Conservation (phyloP, 2,113 vertebrate species). For the Lepus timidus region DNA sequence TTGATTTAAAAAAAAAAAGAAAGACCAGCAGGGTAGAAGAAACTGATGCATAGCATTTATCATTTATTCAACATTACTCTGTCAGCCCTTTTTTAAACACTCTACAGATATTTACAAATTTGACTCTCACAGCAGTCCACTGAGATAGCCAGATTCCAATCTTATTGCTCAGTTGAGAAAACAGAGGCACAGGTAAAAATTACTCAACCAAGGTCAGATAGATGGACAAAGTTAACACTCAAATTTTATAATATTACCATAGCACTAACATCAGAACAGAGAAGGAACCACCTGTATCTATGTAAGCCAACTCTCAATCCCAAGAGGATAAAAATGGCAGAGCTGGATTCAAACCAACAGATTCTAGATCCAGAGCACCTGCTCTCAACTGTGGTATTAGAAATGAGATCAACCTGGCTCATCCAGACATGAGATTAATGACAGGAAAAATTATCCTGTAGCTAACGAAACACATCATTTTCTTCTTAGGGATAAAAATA, state of each 20-base stretch:
- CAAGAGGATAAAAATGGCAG: not conserved
- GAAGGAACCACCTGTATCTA: not conserved
- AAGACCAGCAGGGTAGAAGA: not conserved
- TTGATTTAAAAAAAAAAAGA: no score
- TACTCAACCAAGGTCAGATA: not conserved
- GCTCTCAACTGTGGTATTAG: not conserved
- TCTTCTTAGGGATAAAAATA: not conserved
- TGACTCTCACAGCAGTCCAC: not conserved
- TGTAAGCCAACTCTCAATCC: not conserved
- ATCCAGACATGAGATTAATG: slow-evolving; percentile 6
- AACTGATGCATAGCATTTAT: not conserved
- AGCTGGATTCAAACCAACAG: not conserved
- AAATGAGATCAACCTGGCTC: not conserved
- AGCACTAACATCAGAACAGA: not conserved
- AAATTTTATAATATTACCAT: not conserved
- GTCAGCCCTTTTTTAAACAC: not conserved
- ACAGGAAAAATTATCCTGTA: not conserved
- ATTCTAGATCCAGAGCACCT: not conserved
- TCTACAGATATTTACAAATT: not conserved
- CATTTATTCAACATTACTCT: not conserved
- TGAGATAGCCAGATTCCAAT: not conserved
- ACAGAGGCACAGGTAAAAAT: not conserved
- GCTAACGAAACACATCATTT: not conserved
- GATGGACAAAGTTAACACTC: not conserved
- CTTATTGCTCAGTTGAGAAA: not conserved